Conservation (phyloP, 92 coral and sea anemone species). For the Actinostola sp. region DNA sequence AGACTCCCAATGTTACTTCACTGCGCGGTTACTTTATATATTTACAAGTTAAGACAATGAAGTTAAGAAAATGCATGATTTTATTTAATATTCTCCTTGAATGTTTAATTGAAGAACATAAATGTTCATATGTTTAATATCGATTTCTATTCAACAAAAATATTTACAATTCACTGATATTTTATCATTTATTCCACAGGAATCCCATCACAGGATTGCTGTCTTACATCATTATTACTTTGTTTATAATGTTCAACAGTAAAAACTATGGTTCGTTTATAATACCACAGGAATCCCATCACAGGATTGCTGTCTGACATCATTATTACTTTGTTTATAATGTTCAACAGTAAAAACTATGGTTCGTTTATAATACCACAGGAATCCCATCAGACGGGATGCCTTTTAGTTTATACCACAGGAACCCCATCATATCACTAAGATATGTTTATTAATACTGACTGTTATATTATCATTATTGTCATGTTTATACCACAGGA, state of each 20-base stretch:
- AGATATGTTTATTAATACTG: no score
- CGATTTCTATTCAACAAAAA: constrained; percentile 1
- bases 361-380: no score
- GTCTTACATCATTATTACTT: not conserved
- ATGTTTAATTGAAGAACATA: not conserved
- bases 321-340: no score
- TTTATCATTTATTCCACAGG: constrained; percentile 1
- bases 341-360: no score
- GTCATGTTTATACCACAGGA: no score
- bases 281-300: no score
- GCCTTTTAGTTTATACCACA: not conserved
- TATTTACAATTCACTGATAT: constrained; percentile 1
- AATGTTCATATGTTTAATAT: not conserved
- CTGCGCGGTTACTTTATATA: no score
- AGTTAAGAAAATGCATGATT: not conserved
- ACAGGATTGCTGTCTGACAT: no score
- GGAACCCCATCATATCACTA: not conserved
- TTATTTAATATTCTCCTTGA: not conserved
- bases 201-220: not conserved
- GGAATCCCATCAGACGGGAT: not conserved
- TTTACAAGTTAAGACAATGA: not conserved
- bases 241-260: no score
- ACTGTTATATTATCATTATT: no score
- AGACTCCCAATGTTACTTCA: constrained; percentile 1
- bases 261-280: no score